Base-by-base conservation (phyloP, 2,888 invertebrate genomes). In the Eledona agricola region DNA sequence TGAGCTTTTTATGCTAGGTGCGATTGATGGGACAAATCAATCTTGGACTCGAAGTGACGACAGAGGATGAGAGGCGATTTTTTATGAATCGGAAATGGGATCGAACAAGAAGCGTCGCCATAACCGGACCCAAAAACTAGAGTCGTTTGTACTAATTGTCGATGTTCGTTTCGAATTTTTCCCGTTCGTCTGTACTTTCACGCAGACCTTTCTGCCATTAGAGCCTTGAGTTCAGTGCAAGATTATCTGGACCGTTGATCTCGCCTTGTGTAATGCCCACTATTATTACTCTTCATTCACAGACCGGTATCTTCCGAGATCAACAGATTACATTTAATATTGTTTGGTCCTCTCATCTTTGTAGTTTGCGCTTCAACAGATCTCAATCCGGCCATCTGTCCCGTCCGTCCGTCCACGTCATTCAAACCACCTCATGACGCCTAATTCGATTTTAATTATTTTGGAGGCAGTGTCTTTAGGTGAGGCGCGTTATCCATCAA, bases 251-350 rank as follows among this genome's bases (percentile, higher is more conserved):
- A 6, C 37, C 43, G 51, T 5, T 43, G 53, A 58, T 58, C 55
- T 55, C 35, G 52, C 57, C 58, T 62, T 58, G 58, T 64, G 61
- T 60, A 66, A 64, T 64, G 60, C 59, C 55, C 59, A 60, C 63
- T 60, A 65, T 66, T 64, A 64, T 63, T 61, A 55, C 57, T 61
- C 58, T 53, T 57, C 57, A 62, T 65, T 65, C 62, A 64, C 62
- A 55, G 57, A 50, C 60, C 53, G 58, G 60, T 65, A 64, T 64
- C 62, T 55, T 25, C 54, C 56, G 47, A 60, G 64, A 66, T 66
- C 62, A 54, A 40, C 55, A 62, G 64, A 66, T 66, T 62, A 60
- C 63, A 45, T 60, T 63, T 59, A 63, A 62, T 62, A 64, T 64
- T 65, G 64, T 65, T 63, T 59, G 59, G 58, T 34, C 57, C 55